Percentiles rank a stretch among this genome's conserved stretches.
These are phyloP conservation scores for Glossosoma conforme DNA, from an alignment of 1,140 invertebrate species.

Conservation along the genomic window DNA sequence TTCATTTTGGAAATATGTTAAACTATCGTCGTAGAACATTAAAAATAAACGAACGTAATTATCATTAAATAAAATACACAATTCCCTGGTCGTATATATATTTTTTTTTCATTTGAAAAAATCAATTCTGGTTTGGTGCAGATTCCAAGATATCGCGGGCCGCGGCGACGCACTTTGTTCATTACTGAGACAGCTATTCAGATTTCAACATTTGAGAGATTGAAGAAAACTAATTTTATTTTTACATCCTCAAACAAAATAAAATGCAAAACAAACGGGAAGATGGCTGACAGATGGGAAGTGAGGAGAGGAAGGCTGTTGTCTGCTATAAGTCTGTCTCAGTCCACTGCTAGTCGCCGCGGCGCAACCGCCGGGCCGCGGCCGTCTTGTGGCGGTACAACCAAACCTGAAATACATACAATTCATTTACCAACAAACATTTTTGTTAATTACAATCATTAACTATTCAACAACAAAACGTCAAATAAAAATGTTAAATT, in stretches of 20 bases:
- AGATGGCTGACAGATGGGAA: slow-evolving; percentile 8
- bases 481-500: background rate
- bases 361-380: slow-evolving; percentile 52
- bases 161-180: slow-evolving; percentile 24
- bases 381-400: slow-evolving; percentile 58
- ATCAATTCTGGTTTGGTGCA: no score
- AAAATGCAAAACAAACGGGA: background rate
- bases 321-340: slow-evolving; percentile 49
- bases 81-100: no score
- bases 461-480: no score
- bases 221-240: slow-evolving; percentile 8
- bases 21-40: no score
- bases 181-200: slow-evolving; percentile 29
- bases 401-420: slow-evolving; percentile 55
- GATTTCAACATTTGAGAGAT: slow-evolving; percentile 25
- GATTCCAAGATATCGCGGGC: slow-evolving; percentile 3
- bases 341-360: slow-evolving; percentile 62
- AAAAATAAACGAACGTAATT: no score
- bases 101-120: no score
- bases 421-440: background rate
- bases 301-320: slow-evolving; percentile 25
- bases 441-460: background rate
- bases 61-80: no score
- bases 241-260: background rate
- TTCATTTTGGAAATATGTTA: no score